A percentile compares a stretch with the other conserved stretches of the same genome.
Conservation (phyloP, 2,113 vertebrate genomes). For the Hydrochoerus hydrochaeris region DNA sequence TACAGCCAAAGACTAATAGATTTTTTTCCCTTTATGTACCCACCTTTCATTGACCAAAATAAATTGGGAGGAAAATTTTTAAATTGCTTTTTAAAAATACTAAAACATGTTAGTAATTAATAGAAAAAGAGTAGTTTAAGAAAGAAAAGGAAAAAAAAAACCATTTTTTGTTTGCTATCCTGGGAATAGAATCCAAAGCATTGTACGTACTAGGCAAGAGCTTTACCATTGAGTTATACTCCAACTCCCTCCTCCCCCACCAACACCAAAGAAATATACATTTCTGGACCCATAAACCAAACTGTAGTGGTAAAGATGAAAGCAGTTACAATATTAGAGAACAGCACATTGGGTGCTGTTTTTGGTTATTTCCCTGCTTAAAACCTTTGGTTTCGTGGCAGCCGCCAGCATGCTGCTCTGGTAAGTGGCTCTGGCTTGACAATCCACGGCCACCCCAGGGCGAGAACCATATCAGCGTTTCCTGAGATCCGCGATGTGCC, state of each 20-base stretch:
- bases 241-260: too few species aligned
- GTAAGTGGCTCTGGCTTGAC: too few species aligned
- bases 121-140: not conserved
- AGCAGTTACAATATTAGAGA: not conserved
- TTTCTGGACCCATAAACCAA: not conserved
- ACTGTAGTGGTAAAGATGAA: not conserved
- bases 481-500: too few species aligned
- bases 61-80: not conserved
- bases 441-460: too few species aligned
- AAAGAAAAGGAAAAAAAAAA: not conserved
- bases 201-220: too few species aligned
- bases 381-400: not conserved
- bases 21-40: not conserved
- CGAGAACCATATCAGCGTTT: too few species aligned
- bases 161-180: not conserved
- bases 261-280: not conserved
- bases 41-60: not conserved
- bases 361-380: not conserved
- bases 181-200: not conserved
- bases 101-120: not conserved
- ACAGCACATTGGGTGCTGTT: not conserved
- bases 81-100: not conserved
- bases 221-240: too few species aligned
- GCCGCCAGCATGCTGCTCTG: too few species aligned
- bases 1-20: not conserved